Evolutionary conservation across 2,888 invertebrate genomes (phyloP), one percentile per base, ranked within the genome.

Genomic region (Gordius sp.): DNA sequence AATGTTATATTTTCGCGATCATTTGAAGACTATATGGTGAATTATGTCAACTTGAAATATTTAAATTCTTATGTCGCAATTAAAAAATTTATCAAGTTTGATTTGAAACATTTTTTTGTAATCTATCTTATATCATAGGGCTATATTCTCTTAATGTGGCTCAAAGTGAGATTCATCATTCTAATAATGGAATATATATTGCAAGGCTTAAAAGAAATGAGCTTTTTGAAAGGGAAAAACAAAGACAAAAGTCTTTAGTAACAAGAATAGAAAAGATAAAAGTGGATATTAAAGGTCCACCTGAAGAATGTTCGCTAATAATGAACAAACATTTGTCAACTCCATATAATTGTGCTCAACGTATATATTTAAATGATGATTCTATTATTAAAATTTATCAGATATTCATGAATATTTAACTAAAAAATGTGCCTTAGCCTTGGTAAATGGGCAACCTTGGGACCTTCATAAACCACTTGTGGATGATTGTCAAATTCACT

Each of bases 291-390:
- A 73, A 76, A 62, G 83, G 83, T 0, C 66, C 76, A 1, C 79
- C 81, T 0, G 78, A 81, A 64, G 77, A 79, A 63, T 75, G 77
- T 25, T 77, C 77, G 1, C 68, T 91, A 58, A 67, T 81, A 24
- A 87, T 93, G 87, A 93, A 93, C 68, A 82, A 80, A 67, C 73
- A 77, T 61, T 69, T 91, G 4, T 91, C 91, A 0, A 89, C 91
- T 1, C 91, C 91, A 0, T 79, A 76, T 64, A 80, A 91, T 66
- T 87, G 87, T 70, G 83, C 87, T 1, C 79, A 76, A 73, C 86
- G 82, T 82, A 72, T 75, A 77, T 70, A 24, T 16, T 54, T 56
- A 23, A 24, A 16, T 53, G 16, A n/a, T 28, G 4, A 24, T 16
- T 57, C 18, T 57, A 4, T 58, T 57, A 25, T 41, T 23, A 8